Conservation (phyloP, 2,888 invertebrate species). For the Scaptomyza polygonia region DNA sequence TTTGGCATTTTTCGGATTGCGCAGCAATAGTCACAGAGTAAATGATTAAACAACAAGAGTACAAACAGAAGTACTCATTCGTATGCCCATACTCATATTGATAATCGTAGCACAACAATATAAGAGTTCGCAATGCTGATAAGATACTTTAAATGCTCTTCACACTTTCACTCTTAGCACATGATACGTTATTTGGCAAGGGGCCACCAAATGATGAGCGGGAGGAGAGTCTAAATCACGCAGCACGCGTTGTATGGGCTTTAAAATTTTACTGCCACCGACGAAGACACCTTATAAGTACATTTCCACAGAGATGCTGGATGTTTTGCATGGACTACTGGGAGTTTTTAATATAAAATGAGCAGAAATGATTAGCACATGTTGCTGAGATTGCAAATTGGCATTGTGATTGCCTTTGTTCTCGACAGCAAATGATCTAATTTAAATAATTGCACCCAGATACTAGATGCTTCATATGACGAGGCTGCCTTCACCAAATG, state of each 20-base stretch:
- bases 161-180: slow-evolving; percentile 60
- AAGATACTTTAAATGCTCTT: slow-evolving; percentile 66
- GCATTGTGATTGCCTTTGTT: slow-evolving; percentile 62
- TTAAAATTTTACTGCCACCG: slow-evolving; percentile 69
- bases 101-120: slow-evolving; percentile 40
- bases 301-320: slow-evolving; percentile 4
- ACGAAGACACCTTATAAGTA: slow-evolving; percentile 44
- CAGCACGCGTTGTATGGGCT: slow-evolving; percentile 54
- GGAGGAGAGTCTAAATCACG: slow-evolving; percentile 53
- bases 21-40: slow-evolving; percentile 23
- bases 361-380: slow-evolving; percentile 58
- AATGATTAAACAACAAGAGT: slow-evolving; percentile 14
- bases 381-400: slow-evolving; percentile 66
- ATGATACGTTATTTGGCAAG: slow-evolving; percentile 13
- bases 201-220: not conserved
- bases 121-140: slow-evolving; percentile 51
- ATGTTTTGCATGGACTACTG: not conserved
- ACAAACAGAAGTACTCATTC: slow-evolving; percentile 9
- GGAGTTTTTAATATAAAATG: slow-evolving; percentile 26
- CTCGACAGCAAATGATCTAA: slow-evolving; percentile 73
- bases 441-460: slow-evolving; percentile 79
- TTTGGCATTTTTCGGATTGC: slow-evolving; percentile 34
- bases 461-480: slow-evolving; percentile 56
- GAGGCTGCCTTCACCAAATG: slow-evolving; percentile 58
- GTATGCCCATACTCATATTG: slow-evolving; percentile 7